Evolutionary conservation across 2,113 vertebrate species (phyloP).

Genomic region (Barnardius zonarius): DNA sequence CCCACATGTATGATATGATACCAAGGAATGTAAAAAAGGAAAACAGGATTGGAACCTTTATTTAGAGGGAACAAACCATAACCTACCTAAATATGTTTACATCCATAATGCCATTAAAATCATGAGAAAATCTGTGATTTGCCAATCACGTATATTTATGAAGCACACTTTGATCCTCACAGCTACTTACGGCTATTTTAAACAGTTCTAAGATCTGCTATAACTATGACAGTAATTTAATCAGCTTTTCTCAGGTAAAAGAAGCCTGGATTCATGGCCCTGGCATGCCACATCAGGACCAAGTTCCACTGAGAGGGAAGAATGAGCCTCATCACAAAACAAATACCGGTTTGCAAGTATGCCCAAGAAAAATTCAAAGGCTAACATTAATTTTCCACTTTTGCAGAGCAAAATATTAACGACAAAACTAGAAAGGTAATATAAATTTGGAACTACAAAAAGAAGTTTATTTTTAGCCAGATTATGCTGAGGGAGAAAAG

Average conservation of each 20-base stretch:
- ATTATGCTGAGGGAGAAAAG: not conserved
- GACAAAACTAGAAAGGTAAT: slow-evolving; percentile 46
- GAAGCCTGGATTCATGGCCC: not conserved
- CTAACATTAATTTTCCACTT: slow-evolving; percentile 35
- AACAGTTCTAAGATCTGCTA: not conserved
- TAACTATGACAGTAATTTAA: not conserved
- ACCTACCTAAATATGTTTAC: not conserved
- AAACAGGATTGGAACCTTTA: not conserved
- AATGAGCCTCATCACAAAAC: not conserved
- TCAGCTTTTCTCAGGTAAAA: slow-evolving; percentile 11
- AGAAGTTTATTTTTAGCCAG: slow-evolving; percentile 24
- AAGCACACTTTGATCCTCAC: not conserved
- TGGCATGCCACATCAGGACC: not conserved
- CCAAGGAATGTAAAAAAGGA: not conserved
- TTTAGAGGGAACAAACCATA: slow-evolving; percentile 2
- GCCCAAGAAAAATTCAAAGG: not conserved
- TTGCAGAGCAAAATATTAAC: slow-evolving; percentile 4
- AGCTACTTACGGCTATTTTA: not conserved
- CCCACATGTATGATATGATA: not conserved
- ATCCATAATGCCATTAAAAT: not conserved
- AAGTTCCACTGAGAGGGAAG: not conserved
- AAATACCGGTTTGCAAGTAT: not conserved
- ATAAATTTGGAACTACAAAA: slow-evolving; percentile 35
- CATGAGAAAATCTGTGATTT: not conserved
- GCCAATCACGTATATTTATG: not conserved